Evolutionary conservation across 2,888 invertebrate genomes (phyloP).

Genomic region (Azorinus chamasolen): DNA sequence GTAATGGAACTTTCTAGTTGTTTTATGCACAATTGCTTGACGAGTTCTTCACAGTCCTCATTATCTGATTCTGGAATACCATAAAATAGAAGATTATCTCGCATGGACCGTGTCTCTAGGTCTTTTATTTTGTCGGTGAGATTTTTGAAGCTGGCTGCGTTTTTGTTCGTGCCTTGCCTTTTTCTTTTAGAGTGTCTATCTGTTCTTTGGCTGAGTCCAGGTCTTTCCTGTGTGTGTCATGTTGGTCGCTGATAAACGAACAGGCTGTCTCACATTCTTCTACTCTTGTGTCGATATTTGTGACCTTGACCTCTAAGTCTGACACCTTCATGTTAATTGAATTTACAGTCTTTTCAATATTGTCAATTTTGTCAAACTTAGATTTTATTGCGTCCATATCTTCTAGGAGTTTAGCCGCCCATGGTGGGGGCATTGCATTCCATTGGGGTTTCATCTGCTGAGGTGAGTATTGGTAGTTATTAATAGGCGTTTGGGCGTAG

Average conservation of each 20-base stretch:
- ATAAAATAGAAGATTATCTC: constrained; percentile 32
- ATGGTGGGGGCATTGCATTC: too few relatives aligned
- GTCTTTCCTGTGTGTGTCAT: constrained; percentile 1
- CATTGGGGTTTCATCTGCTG: too few relatives aligned
- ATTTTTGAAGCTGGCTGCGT: background rate
- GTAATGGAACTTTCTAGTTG: constrained; percentile 24
- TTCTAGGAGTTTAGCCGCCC: too few relatives aligned
- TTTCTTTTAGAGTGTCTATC: background rate
- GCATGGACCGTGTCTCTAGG: constrained; percentile 25
- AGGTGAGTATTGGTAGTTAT: too few relatives aligned
- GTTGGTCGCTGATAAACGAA: constrained; percentile 1
- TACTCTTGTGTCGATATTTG: background rate
- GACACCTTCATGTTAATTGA: background rate
- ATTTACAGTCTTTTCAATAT: constrained; percentile 8
- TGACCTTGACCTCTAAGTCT: background rate
- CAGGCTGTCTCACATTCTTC: constrained; percentile 2
- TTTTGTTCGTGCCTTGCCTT: background rate
- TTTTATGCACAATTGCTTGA: background rate
- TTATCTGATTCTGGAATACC: constrained; percentile 17
- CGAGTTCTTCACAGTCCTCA: constrained; percentile 13
- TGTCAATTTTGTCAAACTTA: background rate
- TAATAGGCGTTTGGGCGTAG: too few relatives aligned
- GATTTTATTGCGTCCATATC: background rate
- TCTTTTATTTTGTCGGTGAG: constrained; percentile 16
- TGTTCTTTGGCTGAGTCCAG: constrained; percentile 3